Base-by-base conservation (phyloP, 2,888 invertebrate genomes). In the Cantharis rufa region DNA sequence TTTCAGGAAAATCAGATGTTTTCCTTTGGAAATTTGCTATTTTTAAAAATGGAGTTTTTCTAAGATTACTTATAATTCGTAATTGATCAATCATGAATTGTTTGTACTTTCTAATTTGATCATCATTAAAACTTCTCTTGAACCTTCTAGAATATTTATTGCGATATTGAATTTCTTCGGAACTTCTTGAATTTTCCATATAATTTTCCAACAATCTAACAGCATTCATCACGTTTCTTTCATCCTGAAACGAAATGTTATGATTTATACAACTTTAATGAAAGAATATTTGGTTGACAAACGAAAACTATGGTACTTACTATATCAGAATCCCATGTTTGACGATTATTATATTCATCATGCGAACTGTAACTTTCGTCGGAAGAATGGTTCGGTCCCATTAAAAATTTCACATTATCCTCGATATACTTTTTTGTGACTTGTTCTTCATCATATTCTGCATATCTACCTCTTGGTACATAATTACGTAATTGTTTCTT, bases 361-460 rank as follows among this genome's bases (percentile, higher is more conserved):
- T 15, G 10, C 11, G 15, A 1, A 18, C 10, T 21, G 10, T 18
- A 3, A 66, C n/a, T 48, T n/a, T 48, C n/a, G 2, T 48, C 48
- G n/a, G n/a, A 48, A n/a, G 48, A 48, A 48, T 48, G n/a, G 24
- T 21, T 24, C 4, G 69, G 32, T 27, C 66, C 73, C 69, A 62
- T 73, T 15, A 69, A 15, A 28, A 71, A 71, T 71, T 24, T 15
- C 1, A 71, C 15, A 7, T 69, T 48, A 66, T 72, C 71, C 10
- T 71, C 71, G 15, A 78, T 15, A 69, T 78, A 15, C 71, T 62
- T 74, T 62, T n/a, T 63, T 76, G 61, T 15, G 64, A 16, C 61
- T 13, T 75, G 18, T 76, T 73, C 63, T 7, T 48, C 48, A 48
- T 48, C 48, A n/a, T 48, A 48, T 7, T 48, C 48, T 48, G 48